phyloP scores from a whole-genome alignment of 2,888 invertebrate genomes.

The Drosophila yooni region DNA sequence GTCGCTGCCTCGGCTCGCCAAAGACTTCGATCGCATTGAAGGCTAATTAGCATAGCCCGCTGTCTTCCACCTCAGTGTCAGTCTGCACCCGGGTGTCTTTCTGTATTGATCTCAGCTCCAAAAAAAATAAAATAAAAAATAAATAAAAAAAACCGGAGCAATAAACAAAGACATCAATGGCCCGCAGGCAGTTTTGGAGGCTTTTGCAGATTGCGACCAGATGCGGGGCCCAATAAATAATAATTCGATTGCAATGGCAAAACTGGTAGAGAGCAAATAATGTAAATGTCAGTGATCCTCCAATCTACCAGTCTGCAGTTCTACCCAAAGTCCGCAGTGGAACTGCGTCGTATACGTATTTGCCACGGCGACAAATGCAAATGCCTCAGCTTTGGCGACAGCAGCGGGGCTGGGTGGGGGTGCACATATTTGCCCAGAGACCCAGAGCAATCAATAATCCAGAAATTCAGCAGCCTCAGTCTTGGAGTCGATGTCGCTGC shows the following conservation, averaged over 20 bases:
- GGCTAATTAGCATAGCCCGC: constrained; percentile 59
- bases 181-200: constrained; percentile 37
- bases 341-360: constrained; percentile 32
- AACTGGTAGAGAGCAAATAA: constrained; percentile 69
- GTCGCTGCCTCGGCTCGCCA: constrained; percentile 21
- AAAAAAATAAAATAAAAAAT: background rate
- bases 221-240: constrained; percentile 68
- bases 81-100: background rate
- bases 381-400: constrained; percentile 23
- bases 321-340: background rate
- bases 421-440: constrained; percentile 71
- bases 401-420: background rate
- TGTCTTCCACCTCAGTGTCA: constrained; percentile 5
- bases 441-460: constrained; percentile 79
- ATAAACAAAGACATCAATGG: constrained; percentile 79
- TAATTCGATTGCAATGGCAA: constrained; percentile 59
- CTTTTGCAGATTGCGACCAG: constrained; percentile 25
- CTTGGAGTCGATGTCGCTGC: constrained; percentile 3
- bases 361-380: constrained; percentile 71
- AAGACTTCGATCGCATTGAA: constrained; percentile 26
- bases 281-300: constrained; percentile 33
- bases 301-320: constrained; percentile 1
- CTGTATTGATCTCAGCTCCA: constrained; percentile 2
- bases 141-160: constrained; percentile 52
- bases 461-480: constrained; percentile 41